Conservation (phyloP, 2,797 vertebrate species). For the Oreochromis grahami region DNA sequence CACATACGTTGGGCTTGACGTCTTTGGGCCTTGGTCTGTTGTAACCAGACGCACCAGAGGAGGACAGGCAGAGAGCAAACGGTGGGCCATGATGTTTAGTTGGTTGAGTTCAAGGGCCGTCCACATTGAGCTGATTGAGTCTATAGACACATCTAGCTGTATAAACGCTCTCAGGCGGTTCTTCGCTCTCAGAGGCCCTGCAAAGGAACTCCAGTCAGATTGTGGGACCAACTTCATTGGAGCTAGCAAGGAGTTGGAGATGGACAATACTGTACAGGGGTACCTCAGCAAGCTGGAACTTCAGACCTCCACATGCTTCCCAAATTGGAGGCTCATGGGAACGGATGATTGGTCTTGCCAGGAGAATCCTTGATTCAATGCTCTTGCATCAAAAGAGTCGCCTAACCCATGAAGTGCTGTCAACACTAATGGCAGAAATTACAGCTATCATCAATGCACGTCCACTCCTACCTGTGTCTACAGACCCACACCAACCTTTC, state of each 20-base stretch:
- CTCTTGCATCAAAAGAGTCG: neutral
- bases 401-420: neutral
- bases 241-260: neutral
- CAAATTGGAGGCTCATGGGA: slow-evolving; percentile 17
- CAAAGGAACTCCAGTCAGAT: neutral
- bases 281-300: slow-evolving; percentile 5
- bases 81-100: neutral
- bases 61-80: neutral
- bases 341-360: neutral
- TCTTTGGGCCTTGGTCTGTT: neutral
- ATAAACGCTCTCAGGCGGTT: neutral
- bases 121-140: too few relatives aligned
- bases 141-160: too few relatives aligned
- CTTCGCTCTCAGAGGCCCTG: slow-evolving; percentile 3
- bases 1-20: neutral
- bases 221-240: slow-evolving; percentile 9
- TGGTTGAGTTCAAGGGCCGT: neutral
- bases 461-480: neutral
- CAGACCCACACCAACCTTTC: neutral
- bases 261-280: neutral
- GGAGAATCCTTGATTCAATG: slow-evolving; percentile 3
- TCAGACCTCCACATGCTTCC: slow-evolving; percentile 8
- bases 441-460: neutral
- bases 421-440: neutral
- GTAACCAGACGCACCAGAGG: neutral